Evolutionary conservation across 2,797 vertebrate genomes (phyloP), one percentile per base, ranked within the genome.

Genomic region (Borostomias antarcticus): DNA sequence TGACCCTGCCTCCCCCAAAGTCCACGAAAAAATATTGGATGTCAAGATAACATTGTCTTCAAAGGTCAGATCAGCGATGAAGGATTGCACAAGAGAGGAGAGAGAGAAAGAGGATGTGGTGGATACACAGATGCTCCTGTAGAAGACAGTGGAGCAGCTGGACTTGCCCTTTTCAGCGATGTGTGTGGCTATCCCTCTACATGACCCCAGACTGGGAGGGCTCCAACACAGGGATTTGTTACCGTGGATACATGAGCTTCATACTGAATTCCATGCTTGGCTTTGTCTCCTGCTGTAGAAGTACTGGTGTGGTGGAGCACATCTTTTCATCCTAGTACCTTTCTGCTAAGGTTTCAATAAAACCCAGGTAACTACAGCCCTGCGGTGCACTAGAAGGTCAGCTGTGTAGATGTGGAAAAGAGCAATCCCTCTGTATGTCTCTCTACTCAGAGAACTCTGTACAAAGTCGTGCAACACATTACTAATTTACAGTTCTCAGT

Each of bases 121-220:
- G 32, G 10, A 43, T 30, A 68, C 29, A 59, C 53, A 52, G 32
- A 67, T 53, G 3, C 17, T 37, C 52, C 43, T 52, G 52, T 51
- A 40, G 54, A 28, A 54, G 62, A 64, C 54, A 66, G 62, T 59
- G 35, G 17, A 73, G 40, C 5, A 5, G 59, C 56, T 29, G 26
- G 66, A 74, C 77, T 73, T 84, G 68, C 68, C 83, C 82, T 85
- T 85, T 86, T 74, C 59, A 76, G 67, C 33, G 77, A 64, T 58
- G 48, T 61, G 68, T 68, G 52, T 47, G 35, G 59, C 61, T 66
- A 83, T 82, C 77, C 71, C 26, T 60, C 69, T 43, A 62, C 53
- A 59, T 74, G 70, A 81, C 75, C 72, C 33, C 37, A 13, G 63
- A 72, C 75, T 53, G 35, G 21, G 71, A 62, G 69, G n/a, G 65